A percentile compares a stretch with the other conserved stretches of the same genome.
Conservation (phyloP, 1,140 invertebrate genomes). For the Bombus soroeensis region DNA sequence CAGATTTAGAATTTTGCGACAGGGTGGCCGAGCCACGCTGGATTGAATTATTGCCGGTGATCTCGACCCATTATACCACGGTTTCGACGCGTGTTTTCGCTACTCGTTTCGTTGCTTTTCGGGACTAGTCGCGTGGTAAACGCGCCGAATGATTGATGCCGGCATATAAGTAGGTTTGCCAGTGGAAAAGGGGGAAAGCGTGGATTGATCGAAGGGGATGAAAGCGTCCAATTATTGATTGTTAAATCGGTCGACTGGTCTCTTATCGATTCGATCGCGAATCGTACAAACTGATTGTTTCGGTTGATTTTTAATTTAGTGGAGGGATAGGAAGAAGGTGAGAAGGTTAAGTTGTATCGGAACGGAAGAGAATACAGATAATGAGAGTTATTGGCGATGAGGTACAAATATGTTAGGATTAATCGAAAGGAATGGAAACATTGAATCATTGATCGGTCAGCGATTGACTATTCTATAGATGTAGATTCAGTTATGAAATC, state of each 20-base stretch:
- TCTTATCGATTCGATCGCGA: neutral
- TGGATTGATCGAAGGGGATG: neutral
- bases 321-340: neutral
- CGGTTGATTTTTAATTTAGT: neutral
- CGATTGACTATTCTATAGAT: neutral
- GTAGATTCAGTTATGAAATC: no score
- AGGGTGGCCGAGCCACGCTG: neutral
- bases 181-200: neutral
- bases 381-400: neutral
- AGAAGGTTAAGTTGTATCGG: neutral
- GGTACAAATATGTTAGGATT: neutral
- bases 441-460: neutral
- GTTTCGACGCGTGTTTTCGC: neutral
- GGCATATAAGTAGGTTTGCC: neutral
- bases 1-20: conserved; percentile 49
- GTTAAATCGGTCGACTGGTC: neutral
- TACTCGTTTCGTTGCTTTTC: conserved; percentile 18
- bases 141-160: neutral
- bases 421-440: no score
- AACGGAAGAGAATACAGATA: neutral
- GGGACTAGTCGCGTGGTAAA: neutral
- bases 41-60: conserved; percentile 47
- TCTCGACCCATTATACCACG: conserved; percentile 23
- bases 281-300: neutral
- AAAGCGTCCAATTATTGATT: neutral